Evolutionary conservation across 2,113 vertebrate genomes (phyloP), one percentile per base, ranked within the genome.

Genomic region (Entomyzon cyanotis): DNA sequence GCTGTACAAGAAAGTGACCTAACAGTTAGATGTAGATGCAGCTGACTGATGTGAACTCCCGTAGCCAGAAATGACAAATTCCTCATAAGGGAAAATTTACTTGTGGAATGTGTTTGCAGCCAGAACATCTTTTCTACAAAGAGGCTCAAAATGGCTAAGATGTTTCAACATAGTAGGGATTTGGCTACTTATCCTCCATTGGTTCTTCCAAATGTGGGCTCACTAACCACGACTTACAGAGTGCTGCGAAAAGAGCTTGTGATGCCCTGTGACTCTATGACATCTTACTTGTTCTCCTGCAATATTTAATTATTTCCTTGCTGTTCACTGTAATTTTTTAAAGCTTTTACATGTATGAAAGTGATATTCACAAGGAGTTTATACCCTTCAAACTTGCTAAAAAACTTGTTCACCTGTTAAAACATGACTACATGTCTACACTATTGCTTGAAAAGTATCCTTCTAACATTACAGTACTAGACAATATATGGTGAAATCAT

Each of bases 251-350:
- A 80, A 59, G 49, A 69, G 12, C 12, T 80, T 2, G 1, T 31
- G 35, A 33, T 2, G 0, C 0, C 0, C 21, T 85, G 33, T 23
- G 68, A 35, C 18, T 42, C 30, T 56, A 50, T 2, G 5, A 60
- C 76, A 68, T 71, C 15, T 22, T 41, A 19, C 20, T 46, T 55
- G 20, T 49, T 79, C 30, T 64, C 15, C 23, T 74, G 23, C 10
- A 69, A 10, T 60, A 56, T 59, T 39, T 52, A 78, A 62, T 68
- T 35, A 59, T 59, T 89, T 81, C 31, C 8, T 64, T 81, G 15
- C 23, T 60, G 5, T 55, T 41, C 7, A 5, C 28, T 56, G n/a
- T 70, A 7, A 39, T 49, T 60, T 84, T 90, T 90, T 62, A 6
- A 67, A 69, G 55, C 30, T 39, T 73, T 87, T 56, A 15, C 7